Base-by-base conservation (phyloP, 2,888 invertebrate species). In the Tribolium freemani region DNA sequence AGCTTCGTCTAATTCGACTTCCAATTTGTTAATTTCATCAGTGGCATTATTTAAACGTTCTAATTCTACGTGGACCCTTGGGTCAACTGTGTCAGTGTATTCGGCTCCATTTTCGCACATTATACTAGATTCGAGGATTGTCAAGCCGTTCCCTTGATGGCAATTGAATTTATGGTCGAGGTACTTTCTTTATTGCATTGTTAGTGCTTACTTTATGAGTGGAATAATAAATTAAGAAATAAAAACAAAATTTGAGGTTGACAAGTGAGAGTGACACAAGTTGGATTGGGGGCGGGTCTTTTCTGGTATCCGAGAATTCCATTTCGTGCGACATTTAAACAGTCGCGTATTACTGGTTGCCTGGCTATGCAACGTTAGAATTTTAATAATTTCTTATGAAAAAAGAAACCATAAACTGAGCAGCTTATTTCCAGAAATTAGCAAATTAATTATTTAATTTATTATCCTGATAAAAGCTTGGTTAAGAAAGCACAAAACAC, bases 11-110 rank as follows among this genome's bases (percentile, higher is more conserved):
- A 96, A 88, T 86, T 96, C 96, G 76, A 96, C 93, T 88, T 97
- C 97, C 75, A 96, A 89, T 81, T 93, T 92, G 87, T 97, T 97
- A 82, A 97, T 97, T 86, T 96, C 95, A 88, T 97, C 96, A 64
- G 97, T 96, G 21, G 96, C 94, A 81, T 93, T 93, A 86, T 97
- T 97, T 73, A 97, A 88, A 82, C 94, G 92, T 85, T 97, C 97
- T 84, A 97, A 88, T 87, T 97, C 96, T 82, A 95, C 91, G 90
- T 94, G 94, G 83, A 94, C 93, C 86, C 94, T 88, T 69, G 94
- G 94, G 89, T 94, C 94, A 84, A 94, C 91, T 77, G 92, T 91
- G 88, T 93, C 93, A 82, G 89, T 88, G 86, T 88, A 88, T 86
- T 90, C 90, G 68, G 81, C 76, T 73, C 88, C 88, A 88, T 88